Percentiles rank a stretch among this genome's conserved stretches.
These are phyloP conservation scores for Symphodus melops DNA, from an alignment of 2,113 vertebrate genomes.

Conservation along the genomic window DNA sequence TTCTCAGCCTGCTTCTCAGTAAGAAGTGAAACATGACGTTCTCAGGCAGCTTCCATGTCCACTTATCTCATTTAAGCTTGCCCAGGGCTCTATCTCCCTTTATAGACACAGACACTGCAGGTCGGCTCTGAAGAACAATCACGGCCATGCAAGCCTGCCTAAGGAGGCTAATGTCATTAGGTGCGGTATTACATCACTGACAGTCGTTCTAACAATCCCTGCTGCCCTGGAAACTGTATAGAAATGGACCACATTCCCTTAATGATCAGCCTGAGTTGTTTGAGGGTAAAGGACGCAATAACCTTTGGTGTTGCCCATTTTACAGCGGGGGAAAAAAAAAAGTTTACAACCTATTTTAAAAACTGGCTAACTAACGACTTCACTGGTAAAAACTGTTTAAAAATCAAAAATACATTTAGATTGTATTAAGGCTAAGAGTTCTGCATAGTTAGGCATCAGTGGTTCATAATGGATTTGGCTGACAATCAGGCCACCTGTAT, in stretches of 20 bases:
- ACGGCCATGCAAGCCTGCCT: slow-evolving; percentile 38
- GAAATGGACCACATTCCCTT: slow-evolving; percentile 37
- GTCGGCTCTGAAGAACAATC: slow-evolving; percentile 38
- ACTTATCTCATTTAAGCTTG: slow-evolving; percentile 73
- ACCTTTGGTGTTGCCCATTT: not conserved
- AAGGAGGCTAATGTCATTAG: slow-evolving; percentile 70
- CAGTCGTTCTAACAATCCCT: slow-evolving; percentile 21
- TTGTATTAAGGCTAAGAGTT: too few relatives aligned
- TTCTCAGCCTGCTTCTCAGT: slow-evolving; percentile 67
- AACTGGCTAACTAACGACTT: too few relatives aligned
- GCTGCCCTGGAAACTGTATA: slow-evolving; percentile 26
- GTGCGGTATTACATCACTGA: slow-evolving; percentile 26
- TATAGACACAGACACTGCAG: slow-evolving; percentile 51
- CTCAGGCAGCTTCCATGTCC: slow-evolving; percentile 57
- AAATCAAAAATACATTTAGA: too few relatives aligned
- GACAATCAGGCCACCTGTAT: too few relatives aligned
- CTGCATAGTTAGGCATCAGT: too few relatives aligned
- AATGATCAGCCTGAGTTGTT: slow-evolving; percentile 22
- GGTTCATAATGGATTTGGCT: too few relatives aligned
- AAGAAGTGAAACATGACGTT: slow-evolving; percentile 62
- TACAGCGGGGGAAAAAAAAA: too few relatives aligned
- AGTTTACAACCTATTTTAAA: too few relatives aligned
- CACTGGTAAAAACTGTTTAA: too few relatives aligned
- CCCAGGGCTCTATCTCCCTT: slow-evolving; percentile 51
- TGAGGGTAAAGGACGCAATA: not conserved